Base-by-base conservation (phyloP, 1,140 invertebrate species). In the Octopus sinensis region DNA sequence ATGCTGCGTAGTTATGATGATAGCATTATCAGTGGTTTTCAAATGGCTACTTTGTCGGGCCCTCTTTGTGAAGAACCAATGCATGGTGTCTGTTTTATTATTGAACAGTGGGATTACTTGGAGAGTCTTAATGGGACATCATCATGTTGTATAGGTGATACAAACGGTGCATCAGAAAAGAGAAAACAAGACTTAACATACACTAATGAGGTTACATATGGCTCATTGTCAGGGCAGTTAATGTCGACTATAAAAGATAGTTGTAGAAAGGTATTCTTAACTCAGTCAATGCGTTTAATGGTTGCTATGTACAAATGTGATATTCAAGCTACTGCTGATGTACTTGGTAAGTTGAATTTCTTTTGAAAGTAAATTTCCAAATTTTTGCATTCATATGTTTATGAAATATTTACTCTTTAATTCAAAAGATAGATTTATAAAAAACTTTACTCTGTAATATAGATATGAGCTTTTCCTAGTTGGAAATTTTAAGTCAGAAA, bases 261-360 rank as follows among this genome's bases (percentile, higher is more conserved):
- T 4, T 98, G 97, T 88, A 92, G 95, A 75, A 94, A 94, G 89
- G 95, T 96, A 0, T 97, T 99, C 86, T 96, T 96, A 89, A 93
- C 94, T 54, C 95, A 97, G 88, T 94, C 96, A 6, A 96, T 97
- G 88, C 92, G 98, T 81, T 89, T 99, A 5, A 96, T 99, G 92
- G 95, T 95, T 12, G 97, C 98, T 1, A 99, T 99, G 96, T 99
- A 98, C 89, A 95, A 94, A 56, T 99, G 97, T 91, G 95, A 94
- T 85, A 97, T 99, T 83, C 89, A 96, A 87, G 96, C 97, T 12
- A 96, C 96, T 84, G 94, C 95, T 4, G 96, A 97, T 91, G 96
- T 97, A 84, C 92, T 99, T 87, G 97, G 96, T 96, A 91, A 95
- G 95, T 93, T 54, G 30, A 43, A 43, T 43, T 43, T 43, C 30